These are phyloP conservation scores for Cromileptes altivelis DNA, from an alignment of 2,113 vertebrate species.

Conservation along the genomic window DNA sequence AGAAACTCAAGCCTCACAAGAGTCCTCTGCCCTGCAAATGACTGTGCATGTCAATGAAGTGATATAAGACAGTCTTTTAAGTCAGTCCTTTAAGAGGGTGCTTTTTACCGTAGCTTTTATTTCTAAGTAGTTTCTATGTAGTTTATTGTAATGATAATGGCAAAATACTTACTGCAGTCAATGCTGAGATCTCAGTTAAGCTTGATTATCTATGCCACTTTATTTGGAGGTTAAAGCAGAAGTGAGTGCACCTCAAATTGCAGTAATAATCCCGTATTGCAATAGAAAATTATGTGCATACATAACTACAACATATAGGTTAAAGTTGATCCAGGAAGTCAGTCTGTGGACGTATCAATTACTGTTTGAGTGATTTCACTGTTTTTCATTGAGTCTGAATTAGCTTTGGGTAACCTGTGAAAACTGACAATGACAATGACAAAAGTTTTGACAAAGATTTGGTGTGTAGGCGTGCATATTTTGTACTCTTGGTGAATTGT, in stretches of 20 bases:
- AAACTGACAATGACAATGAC: too few relatives aligned
- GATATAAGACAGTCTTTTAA: not conserved
- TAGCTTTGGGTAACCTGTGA: not conserved
- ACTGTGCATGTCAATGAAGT: constrained; percentile 15
- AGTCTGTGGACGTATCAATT: too few relatives aligned
- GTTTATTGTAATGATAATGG: not conserved
- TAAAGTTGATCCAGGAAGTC: not conserved
- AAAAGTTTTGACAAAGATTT: too few relatives aligned
- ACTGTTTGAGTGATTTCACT: not conserved
- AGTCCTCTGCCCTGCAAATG: constrained; percentile 10
- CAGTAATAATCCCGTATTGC: not conserved
- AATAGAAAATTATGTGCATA: not conserved
- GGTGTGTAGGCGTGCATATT: too few relatives aligned
- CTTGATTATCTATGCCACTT: not conserved
- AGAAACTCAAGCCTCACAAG: constrained; percentile 3
- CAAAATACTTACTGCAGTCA: not conserved
- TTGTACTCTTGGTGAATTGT: too few relatives aligned
- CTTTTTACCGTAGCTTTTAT: not conserved
- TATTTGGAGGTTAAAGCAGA: constrained; percentile 4
- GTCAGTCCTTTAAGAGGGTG: not conserved
- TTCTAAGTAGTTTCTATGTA: not conserved
- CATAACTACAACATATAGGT: not conserved
- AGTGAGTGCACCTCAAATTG: not conserved
- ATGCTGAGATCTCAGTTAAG: not conserved
- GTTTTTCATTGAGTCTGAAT: not conserved